These are phyloP conservation scores for Girardia tigrina DNA, from an alignment of 2,888 invertebrate genomes.

Conservation along the genomic window DNA sequence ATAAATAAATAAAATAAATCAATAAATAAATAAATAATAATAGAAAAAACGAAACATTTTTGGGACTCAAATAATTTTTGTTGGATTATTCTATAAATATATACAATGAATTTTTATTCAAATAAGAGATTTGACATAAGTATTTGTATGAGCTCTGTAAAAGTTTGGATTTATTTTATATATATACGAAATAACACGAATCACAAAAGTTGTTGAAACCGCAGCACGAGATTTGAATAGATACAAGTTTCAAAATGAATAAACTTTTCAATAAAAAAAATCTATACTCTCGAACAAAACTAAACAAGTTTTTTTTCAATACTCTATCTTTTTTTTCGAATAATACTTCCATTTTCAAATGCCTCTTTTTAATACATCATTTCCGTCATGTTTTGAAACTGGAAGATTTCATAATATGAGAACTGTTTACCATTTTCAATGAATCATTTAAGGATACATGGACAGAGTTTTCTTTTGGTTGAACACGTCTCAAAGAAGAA, in stretches of 20 bases:
- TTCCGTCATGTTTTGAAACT: neutral
- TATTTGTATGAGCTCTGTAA: neutral
- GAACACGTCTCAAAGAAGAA: neutral
- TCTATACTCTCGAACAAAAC: neutral
- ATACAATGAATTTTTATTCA: too few relatives aligned
- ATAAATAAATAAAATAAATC: too few relatives aligned
- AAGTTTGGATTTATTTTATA: neutral
- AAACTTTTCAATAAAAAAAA: neutral
- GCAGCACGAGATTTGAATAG: neutral
- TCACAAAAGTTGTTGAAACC: neutral
- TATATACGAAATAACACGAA: neutral
- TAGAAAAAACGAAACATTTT: too few relatives aligned
- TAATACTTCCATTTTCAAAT: neutral
- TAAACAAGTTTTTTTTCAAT: neutral
- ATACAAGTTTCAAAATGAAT: neutral
- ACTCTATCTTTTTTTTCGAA: neutral
- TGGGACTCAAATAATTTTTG: too few relatives aligned
- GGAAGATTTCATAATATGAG: neutral
- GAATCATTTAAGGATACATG: neutral
- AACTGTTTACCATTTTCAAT: neutral
- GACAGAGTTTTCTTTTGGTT: neutral
- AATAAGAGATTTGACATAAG: too few relatives aligned
- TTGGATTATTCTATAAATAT: too few relatives aligned
- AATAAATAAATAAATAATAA: too few relatives aligned
- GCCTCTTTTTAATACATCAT: neutral